Evolutionary conservation across 2,113 vertebrate species (phyloP), one percentile per base, ranked within the genome.

Genomic region (Crotophaga sulcirostris): DNA sequence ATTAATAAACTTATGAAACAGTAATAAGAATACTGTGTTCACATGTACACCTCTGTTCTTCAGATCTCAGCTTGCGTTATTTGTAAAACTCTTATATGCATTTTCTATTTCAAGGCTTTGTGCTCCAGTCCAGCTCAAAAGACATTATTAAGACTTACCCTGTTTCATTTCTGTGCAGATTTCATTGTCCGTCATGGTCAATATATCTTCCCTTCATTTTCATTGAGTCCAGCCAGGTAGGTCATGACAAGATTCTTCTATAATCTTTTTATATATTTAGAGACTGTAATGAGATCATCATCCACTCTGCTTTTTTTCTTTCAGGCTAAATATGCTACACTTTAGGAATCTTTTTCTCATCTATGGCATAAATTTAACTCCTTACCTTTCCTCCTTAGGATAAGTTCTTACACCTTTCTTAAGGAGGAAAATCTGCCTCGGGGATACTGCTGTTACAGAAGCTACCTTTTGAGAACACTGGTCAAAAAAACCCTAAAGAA

Each of bases 191-290:
- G 13, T 96, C 88, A 92, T 68, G 88, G 92, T 93, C 83, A 75
- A 93, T 96, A 68, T 62, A 95, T 93, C 85, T 81, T 90, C 44
- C 56, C 76, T 81, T 92, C 92, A 90, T 93, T 94, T 94, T 89
- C 92, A 89, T 68, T 62, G 78, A 84, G 69, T 87, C 92, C 92
- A 94, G 80, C 49, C 89, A 92, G 90, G 80, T 92, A 87, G 96
- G 94, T 97, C 88, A 96, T 7, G 83, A 89, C 76, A 76, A 93
- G 68, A 72, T 93, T 86, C 68, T 60, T 94, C 90, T 72, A 52
- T 81, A 92, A 93, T 90, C 72, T 80, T 93, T 94, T 88, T 60
- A 94, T 83, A 89, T 76, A 96, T 95, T 94, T 96, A 83, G 85
- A 72, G 82, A 91, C 76, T 56, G 54, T 92, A 96, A 94, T 90